These are phyloP conservation scores for Perca fluviatilis DNA, from an alignment of 2,113 vertebrate species.

Conservation along the genomic window DNA sequence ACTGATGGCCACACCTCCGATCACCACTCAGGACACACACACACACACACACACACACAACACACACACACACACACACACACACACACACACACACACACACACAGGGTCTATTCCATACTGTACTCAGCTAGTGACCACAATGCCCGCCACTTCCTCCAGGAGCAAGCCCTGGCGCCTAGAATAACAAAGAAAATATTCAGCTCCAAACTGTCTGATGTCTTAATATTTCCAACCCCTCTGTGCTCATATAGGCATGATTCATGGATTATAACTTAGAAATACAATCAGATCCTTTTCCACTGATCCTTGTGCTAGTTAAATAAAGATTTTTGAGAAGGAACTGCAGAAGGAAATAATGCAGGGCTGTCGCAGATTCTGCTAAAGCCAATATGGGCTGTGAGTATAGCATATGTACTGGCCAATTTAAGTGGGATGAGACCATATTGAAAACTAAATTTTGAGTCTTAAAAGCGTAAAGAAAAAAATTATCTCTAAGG, in stretches of 20 bases:
- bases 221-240: constrained; percentile 75
- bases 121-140: constrained; percentile 74
- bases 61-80: constrained; percentile 18
- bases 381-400: not conserved
- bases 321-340: constrained; percentile 47
- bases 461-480: constrained; percentile 1
- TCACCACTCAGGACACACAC: constrained; percentile 65
- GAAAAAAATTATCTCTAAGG: not conserved
- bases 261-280: constrained; percentile 72
- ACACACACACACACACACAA: constrained; percentile 31
- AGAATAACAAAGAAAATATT: constrained; percentile 81
- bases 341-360: constrained; percentile 43
- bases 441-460: not conserved
- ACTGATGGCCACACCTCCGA: constrained; percentile 60
- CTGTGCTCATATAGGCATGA: constrained; percentile 67
- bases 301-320: constrained; percentile 51
- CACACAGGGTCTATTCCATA: constrained; percentile 60
- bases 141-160: constrained; percentile 77
- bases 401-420: constrained; percentile 17
- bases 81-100: constrained; percentile 25
- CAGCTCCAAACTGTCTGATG: constrained; percentile 71
- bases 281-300: constrained; percentile 70
- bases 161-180: constrained; percentile 70
- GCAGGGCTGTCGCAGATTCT: constrained; percentile 24
- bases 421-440: not conserved